A percentile compares a stretch with the other conserved stretches of the same genome.
Conservation (phyloP, 2,113 vertebrate species). For the Anolis sagrei region DNA sequence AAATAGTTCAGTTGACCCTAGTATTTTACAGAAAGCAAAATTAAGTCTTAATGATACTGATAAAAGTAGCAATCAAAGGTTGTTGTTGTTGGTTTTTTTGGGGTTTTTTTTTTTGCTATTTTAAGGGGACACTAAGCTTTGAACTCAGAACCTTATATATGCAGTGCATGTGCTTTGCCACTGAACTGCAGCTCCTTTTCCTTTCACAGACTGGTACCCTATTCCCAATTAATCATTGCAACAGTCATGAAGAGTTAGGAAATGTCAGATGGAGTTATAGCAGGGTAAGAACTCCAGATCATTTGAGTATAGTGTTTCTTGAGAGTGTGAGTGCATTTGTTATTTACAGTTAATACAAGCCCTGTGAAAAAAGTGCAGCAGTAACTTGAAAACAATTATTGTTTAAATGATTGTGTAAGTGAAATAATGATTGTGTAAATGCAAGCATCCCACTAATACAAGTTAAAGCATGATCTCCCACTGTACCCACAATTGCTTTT, state of each 20-base stretch:
- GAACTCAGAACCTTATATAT: neutral
- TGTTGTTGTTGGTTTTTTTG: neutral
- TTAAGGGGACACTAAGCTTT: neutral
- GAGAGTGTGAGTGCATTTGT: neutral
- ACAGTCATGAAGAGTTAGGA: constrained; percentile 33
- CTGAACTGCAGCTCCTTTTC: neutral
- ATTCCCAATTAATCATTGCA: constrained; percentile 5
- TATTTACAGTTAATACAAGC: neutral
- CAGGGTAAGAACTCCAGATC: neutral
- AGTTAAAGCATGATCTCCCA: constrained; percentile 34
- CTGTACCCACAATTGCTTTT: neutral
- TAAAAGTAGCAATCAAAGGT: neutral
- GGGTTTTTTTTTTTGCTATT: too few species aligned
- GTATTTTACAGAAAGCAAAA: constrained; percentile 36
- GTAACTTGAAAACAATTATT: constrained; percentile 48
- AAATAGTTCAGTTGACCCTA: constrained; percentile 33
- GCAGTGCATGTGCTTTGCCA: neutral
- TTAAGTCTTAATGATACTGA: constrained; percentile 38
- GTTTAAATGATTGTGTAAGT: constrained; percentile 31
- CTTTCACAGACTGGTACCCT: neutral
- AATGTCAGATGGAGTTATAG: constrained; percentile 14
- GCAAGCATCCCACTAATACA: constrained; percentile 23
- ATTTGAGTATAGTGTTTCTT: constrained; percentile 3
- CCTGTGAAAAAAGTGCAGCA: constrained; percentile 21
- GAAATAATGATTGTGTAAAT: constrained; percentile 30